A percentile compares a stretch with the other conserved stretches of the same genome.
Conservation (phyloP, 2,113 vertebrate species). For the Corythornis cristatus region DNA sequence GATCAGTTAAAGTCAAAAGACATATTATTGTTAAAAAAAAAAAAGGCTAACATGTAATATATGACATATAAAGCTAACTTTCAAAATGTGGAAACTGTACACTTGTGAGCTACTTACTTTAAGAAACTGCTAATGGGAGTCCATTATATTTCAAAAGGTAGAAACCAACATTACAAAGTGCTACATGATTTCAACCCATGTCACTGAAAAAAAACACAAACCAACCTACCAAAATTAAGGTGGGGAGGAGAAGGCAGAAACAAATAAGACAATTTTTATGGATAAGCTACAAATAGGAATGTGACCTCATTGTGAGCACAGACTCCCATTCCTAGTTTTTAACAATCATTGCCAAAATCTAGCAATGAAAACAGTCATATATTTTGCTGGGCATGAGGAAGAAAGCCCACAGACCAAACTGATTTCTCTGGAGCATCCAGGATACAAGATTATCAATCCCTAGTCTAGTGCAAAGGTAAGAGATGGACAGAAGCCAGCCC, state of each 20-base stretch:
- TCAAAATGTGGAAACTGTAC: background rate
- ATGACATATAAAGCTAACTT: background rate
- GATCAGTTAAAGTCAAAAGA: background rate
- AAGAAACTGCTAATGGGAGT: background rate
- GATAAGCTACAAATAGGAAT: background rate
- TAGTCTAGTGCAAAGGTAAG: background rate
- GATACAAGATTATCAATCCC: background rate
- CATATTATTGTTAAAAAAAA: background rate
- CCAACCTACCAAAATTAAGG: no score
- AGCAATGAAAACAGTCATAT: background rate
- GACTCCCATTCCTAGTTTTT: background rate
- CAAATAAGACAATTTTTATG: background rate
- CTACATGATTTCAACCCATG: rapidly evolving
- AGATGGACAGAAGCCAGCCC: background rate
- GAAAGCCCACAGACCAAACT: background rate
- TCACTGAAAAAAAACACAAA: background rate
- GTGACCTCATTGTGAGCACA: background rate
- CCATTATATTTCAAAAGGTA: background rate
- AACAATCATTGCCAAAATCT: background rate
- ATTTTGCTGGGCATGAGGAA: background rate
- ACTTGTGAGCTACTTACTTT: background rate
- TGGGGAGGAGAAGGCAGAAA: background rate
- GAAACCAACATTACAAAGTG: background rate
- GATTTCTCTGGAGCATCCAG: background rate
- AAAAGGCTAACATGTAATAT: no score